Conservation (phyloP, 2,113 vertebrate genomes). For the Zootoca vivipara region DNA sequence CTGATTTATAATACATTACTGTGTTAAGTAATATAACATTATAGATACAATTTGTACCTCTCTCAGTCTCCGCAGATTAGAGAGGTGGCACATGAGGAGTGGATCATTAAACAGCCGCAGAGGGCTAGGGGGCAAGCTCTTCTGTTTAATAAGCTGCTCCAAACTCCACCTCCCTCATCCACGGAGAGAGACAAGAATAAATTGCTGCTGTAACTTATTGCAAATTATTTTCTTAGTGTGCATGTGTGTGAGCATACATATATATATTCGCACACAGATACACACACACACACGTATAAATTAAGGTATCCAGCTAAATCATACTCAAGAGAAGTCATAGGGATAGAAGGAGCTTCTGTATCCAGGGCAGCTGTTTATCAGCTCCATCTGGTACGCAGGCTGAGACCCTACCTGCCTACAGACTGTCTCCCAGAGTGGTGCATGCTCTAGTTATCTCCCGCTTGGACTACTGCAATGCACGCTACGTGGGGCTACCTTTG, state of each 20-base stretch:
- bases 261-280: not conserved
- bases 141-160: constrained; percentile 83
- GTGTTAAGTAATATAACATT: constrained; percentile 85
- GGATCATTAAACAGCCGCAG: constrained; percentile 81
- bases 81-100: constrained; percentile 80
- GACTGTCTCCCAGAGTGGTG: too few relatives aligned
- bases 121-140: constrained; percentile 82
- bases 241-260: not conserved
- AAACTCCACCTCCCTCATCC: constrained; percentile 81
- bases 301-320: too few relatives aligned
- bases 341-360: too few relatives aligned
- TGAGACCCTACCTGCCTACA: too few relatives aligned
- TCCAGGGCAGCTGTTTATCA: too few relatives aligned
- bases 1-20: constrained; percentile 85
- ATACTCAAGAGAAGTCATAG: too few relatives aligned
- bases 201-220: constrained; percentile 72
- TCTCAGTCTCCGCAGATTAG: constrained; percentile 78
- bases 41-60: constrained; percentile 85
- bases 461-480: too few relatives aligned
- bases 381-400: too few relatives aligned
- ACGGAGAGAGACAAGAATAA: constrained; percentile 72
- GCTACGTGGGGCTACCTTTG: too few relatives aligned
- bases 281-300: not conserved
- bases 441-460: too few relatives aligned
- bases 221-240: constrained; percentile 60